A percentile compares a stretch with the other conserved stretches of the same genome.
Evolutionary conservation across 2,113 vertebrate species (phyloP).

Genomic region (Sander lucioperca): DNA sequence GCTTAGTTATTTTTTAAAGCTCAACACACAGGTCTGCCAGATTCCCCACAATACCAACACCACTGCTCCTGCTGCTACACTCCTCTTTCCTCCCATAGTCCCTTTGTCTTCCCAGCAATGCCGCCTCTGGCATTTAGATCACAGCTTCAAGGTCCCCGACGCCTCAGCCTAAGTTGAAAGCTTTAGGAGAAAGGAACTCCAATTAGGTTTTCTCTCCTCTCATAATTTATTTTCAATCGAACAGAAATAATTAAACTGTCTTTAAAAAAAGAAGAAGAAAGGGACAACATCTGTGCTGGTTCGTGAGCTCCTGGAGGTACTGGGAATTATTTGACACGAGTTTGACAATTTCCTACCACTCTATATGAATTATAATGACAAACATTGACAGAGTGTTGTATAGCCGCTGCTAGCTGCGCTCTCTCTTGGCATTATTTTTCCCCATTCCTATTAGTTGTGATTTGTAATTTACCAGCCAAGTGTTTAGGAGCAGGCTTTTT

Average conservation of each 20-base stretch:
- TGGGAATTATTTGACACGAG: constrained; percentile 2
- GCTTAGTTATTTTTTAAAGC: constrained; percentile 12
- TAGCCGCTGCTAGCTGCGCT: neutral
- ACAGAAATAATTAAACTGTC: constrained; percentile 5
- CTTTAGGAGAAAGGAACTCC: constrained; percentile 40
- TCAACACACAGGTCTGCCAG: constrained; percentile 19
- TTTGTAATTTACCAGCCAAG: constrained; percentile 7
- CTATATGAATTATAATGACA: constrained; percentile 13
- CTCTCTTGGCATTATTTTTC: neutral
- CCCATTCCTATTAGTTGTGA: constrained; percentile 21
- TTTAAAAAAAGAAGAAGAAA: neutral
- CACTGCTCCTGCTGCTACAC: neutral
- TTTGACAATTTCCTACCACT: constrained; percentile 24
- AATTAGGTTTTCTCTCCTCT: constrained; percentile 29
- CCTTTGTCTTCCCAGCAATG: constrained; percentile 55
- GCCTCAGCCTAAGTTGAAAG: constrained; percentile 37
- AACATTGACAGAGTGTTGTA: neutral
- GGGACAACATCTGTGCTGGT: constrained; percentile 13
- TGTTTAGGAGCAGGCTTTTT: neutral
- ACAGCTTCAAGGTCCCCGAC: constrained; percentile 48
- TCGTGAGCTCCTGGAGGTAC: neutral
- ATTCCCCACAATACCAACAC: neutral
- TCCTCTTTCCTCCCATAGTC: neutral
- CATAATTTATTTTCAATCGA: constrained; percentile 56
- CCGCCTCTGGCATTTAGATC: constrained; percentile 48